Evolutionary conservation across 2,888 invertebrate species (phyloP).

Genomic region (Cheilosia pagana): DNA sequence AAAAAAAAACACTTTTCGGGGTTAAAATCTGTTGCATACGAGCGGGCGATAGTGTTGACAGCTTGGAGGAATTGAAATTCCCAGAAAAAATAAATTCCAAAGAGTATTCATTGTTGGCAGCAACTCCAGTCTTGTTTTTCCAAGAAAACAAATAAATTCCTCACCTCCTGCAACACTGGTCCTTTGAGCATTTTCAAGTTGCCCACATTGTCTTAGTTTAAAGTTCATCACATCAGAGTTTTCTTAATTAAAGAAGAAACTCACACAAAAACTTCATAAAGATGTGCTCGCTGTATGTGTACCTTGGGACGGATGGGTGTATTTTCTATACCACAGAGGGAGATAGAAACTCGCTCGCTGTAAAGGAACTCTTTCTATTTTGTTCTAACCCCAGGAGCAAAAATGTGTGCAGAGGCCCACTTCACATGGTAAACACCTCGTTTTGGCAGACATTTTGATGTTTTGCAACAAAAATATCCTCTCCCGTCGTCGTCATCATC

Average conservation of each 20-base stretch:
- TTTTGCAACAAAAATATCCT: constrained; percentile 72
- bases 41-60: constrained; percentile 47
- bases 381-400: background rate
- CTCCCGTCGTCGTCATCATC: constrained; percentile 18
- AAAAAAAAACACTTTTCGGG: constrained; percentile 39
- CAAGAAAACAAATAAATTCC: constrained; percentile 16
- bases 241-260: constrained; percentile 75
- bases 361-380: constrained; percentile 15
- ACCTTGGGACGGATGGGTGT: constrained; percentile 9
- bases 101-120: background rate
- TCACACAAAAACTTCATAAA: constrained; percentile 73
- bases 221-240: constrained; percentile 73
- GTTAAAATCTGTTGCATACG: constrained; percentile 71
- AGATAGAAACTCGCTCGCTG: background rate
- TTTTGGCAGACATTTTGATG: constrained; percentile 76
- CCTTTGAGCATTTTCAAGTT: constrained; percentile 25
- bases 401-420: constrained; percentile 63
- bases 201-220: constrained; percentile 64
- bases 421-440: constrained; percentile 75
- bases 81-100: background rate
- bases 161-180: constrained; percentile 4
- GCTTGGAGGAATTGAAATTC: constrained; percentile 28
- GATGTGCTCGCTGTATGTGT: constrained; percentile 23
- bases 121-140: no score
- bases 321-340: constrained; percentile 8